Evolutionary conservation across 2,888 invertebrate species (phyloP).

Genomic region (Heteromyza rotundicornis): DNA sequence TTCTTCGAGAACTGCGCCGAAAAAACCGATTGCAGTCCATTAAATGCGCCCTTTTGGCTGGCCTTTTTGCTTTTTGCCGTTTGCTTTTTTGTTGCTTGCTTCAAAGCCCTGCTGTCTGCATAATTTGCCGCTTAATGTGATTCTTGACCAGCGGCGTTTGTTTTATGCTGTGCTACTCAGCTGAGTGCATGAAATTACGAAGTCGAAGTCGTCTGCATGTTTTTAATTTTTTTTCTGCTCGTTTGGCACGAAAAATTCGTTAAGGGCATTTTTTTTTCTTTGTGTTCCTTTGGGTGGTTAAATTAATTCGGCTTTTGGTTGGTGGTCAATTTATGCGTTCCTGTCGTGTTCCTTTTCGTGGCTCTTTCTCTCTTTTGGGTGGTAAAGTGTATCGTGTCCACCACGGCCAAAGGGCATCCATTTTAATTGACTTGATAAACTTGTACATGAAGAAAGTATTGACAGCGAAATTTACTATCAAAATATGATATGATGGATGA

Average conservation of each 20-base stretch:
- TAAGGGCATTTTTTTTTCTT: not conserved
- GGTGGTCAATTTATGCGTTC: conserved; percentile 2
- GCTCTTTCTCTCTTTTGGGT: no score
- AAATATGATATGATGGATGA: no score
- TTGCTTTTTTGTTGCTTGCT: not conserved
- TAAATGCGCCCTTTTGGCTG: not conserved
- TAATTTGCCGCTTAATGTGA: conserved; percentile 4
- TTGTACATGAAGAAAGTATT: no score
- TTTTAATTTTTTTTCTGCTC: not conserved
- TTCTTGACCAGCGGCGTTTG: not conserved
- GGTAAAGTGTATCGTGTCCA: not conserved
- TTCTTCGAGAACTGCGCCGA: no score
- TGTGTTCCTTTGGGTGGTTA: not conserved
- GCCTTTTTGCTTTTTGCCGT: not conserved
- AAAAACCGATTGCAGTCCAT: not conserved
- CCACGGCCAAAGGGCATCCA: not conserved
- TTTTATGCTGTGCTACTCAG: not conserved
- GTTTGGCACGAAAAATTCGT: not conserved
- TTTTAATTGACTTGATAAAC: not conserved
- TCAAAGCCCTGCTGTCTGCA: not conserved
- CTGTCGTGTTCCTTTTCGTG: no score
- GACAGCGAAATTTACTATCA: no score
- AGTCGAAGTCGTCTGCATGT: not conserved
- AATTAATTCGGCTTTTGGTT: not conserved
- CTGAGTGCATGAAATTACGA: not conserved